Evolutionary conservation across 2,888 invertebrate genomes (phyloP).

Genomic region (Drosophila kanekoi): DNA sequence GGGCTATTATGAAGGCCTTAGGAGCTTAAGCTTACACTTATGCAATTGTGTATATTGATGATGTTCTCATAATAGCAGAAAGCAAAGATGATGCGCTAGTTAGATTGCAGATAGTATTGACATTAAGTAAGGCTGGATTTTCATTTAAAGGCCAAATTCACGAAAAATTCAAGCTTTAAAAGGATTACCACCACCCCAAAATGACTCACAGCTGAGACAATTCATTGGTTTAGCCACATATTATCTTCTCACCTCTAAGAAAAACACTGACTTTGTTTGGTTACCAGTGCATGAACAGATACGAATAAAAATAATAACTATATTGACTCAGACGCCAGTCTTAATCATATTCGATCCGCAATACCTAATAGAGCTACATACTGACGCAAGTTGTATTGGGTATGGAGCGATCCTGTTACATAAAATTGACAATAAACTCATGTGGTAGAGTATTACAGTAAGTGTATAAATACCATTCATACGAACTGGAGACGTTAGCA

Average conservation of each 20-base stretch:
- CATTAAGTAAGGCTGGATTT: constrained; percentile 3
- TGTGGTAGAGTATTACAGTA: constrained; percentile 18
- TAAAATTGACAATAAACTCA: constrained; percentile 3
- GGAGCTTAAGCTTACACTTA: too few species aligned
- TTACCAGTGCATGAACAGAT: constrained; percentile 3
- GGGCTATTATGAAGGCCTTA: too few species aligned
- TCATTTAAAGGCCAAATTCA: constrained; percentile 8
- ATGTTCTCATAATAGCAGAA: too few species aligned
- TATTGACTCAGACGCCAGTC: constrained; percentile 25
- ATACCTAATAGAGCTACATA: constrained; percentile 18
- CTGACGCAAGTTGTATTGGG: constrained; percentile 16
- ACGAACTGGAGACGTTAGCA: constrained; percentile 40
- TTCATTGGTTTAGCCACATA: background rate
- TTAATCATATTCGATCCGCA: constrained; percentile 10
- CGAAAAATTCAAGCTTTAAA: constrained; percentile 8
- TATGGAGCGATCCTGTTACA: constrained; percentile 18
- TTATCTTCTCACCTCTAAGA: constrained; percentile 2
- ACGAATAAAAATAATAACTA: constrained; percentile 5
- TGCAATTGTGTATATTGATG: too few species aligned
- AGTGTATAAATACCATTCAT: constrained; percentile 26
- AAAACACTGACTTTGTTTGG: constrained; percentile 8
- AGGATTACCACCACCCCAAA: too few species aligned
- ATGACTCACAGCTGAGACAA: too few species aligned
- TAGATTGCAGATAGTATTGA: background rate
- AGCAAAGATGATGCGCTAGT: constrained; percentile 3